Evolutionary conservation across 2,888 invertebrate genomes (phyloP).

Genomic region (Pseudococcus longispinus): DNA sequence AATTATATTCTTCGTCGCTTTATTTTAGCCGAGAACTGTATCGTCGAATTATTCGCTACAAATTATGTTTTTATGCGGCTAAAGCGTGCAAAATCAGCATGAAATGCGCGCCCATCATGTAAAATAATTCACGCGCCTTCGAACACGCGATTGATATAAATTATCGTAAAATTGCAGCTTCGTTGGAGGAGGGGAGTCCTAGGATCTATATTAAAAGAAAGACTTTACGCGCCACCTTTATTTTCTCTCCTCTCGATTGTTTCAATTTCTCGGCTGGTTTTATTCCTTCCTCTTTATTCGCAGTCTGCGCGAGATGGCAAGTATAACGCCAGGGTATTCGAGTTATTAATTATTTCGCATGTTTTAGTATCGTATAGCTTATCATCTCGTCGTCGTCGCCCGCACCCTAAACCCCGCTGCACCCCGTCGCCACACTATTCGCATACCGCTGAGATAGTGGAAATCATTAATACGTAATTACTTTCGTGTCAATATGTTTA

Average conservation of each 20-base stretch:
- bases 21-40: too few relatives aligned
- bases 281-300: neutral
- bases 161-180: neutral
- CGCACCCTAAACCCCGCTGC: neutral
- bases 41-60: too few relatives aligned
- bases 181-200: neutral
- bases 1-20: too few relatives aligned
- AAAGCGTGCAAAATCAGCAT: neutral
- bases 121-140: neutral
- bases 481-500: constrained; percentile 8
- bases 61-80: too few relatives aligned
- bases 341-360: constrained; percentile 5
- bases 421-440: too few relatives aligned
- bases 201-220: neutral
- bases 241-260: neutral
- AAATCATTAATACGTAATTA: constrained; percentile 13
- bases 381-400: neutral
- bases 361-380: neutral
- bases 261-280: neutral
- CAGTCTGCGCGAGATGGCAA: neutral
- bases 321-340: neutral
- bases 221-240: neutral
- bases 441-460: neutral
- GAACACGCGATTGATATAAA: neutral
- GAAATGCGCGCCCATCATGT: neutral